Conservation (phyloP, 2,113 vertebrate species). For the Limnothrissa miodon region DNA sequence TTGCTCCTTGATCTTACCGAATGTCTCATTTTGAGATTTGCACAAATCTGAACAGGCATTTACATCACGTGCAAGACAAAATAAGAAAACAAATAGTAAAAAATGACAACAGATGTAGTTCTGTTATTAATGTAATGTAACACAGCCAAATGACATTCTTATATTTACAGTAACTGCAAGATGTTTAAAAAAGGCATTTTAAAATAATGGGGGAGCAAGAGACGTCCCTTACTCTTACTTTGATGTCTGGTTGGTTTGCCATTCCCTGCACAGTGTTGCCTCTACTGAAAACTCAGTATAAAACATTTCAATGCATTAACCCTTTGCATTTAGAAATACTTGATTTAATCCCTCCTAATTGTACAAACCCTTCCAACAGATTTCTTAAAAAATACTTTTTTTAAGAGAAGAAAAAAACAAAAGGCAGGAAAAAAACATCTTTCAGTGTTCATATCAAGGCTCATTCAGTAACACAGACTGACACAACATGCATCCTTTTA, state of each 20-base stretch:
- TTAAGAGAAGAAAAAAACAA: conserved; percentile 30
- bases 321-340: conserved; percentile 28
- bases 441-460: conserved; percentile 31
- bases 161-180: conserved; percentile 17
- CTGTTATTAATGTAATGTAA: not conserved
- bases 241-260: not conserved
- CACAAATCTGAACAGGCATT: conserved; percentile 33
- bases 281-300: conserved; percentile 35
- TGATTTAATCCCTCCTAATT: conserved; percentile 20
- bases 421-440: conserved; percentile 24
- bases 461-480: conserved; percentile 39
- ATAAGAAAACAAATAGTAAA: conserved; percentile 23
- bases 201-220: not conserved
- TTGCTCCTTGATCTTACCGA: conserved; percentile 26
- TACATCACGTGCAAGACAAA: conserved; percentile 40
- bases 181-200: conserved; percentile 19
- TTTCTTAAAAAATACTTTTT: conserved; percentile 50
- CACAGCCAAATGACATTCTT: not conserved
- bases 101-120: conserved; percentile 12
- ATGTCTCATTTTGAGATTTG: conserved; percentile 28
- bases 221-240: not conserved
- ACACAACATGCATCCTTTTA: conserved; percentile 48
- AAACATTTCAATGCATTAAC: conserved; percentile 29
- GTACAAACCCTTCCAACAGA: conserved; percentile 41
- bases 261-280: conserved; percentile 7